Base-by-base conservation (phyloP, 2,113 vertebrate species). In the Pitta sordida region DNA sequence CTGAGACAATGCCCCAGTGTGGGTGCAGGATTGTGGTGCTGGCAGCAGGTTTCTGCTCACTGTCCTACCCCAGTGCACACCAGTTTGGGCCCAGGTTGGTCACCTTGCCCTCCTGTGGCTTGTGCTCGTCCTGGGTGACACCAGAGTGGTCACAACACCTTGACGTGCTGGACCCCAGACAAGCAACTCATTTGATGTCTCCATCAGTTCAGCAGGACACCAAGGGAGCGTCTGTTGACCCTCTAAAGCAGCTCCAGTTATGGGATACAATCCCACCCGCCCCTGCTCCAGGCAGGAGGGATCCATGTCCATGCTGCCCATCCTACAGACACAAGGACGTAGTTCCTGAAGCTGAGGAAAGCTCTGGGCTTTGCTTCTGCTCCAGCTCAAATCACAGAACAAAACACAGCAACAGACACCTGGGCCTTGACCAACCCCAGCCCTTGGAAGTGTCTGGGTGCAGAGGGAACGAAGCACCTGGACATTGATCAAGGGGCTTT, bases 281-380 rank as follows among this genome's bases (percentile, higher is more conserved):
- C 29, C 41, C 37, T 89, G 36, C 56, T 75, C 24, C 23, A 10
- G 7, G 55, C n/a, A 11, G 7, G 60, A 70, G 27, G 37, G 10
- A 10, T 78, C 30, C 23, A 4, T 14, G 62, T 9, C 41, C 20
- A 4, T 9, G 23, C 4, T 83, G n/a, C 37, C 37, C 9, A 1
- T 41, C 67, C 62, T 21, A 22, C 20, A 7, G 5, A 49, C 53
- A 64, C 4, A 6, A 39, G 19, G 2, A 0, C 27, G 3, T 1
- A 4, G 0, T 11, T 69, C 37, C 56, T 68, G 89, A 22, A 55
- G 43, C 59, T 70, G 53, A 9, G 7, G 13, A 22, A 69, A 87
- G 34, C 36, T 79, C 84, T 56, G 78, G 6, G 3, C 69, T 5
- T 3, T 1, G 15, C 65, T 88, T 32, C 82, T 69, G 68, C 43